Percentiles rank a stretch among this genome's conserved stretches.
Conservation (phyloP, 2,888 invertebrate genomes). For the Pandemis corylana region DNA sequence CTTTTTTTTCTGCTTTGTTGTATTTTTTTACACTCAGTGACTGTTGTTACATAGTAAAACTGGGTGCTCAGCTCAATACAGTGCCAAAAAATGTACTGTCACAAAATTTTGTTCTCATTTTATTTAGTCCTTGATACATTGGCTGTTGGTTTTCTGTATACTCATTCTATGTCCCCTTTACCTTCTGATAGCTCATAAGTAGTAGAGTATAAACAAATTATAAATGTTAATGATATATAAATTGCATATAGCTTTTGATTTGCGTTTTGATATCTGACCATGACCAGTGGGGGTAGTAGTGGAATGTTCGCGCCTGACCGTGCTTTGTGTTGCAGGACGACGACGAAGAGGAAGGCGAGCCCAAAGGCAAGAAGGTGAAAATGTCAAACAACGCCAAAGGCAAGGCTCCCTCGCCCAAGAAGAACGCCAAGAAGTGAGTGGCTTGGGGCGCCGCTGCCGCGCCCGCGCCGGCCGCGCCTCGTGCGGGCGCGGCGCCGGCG, state of each 20-base stretch:
- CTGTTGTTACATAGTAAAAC: slow-evolving; percentile 58
- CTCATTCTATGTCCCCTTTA: slow-evolving; percentile 76
- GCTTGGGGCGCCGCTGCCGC: slow-evolving; percentile 44
- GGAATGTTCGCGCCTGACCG: neutral
- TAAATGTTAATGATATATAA: neutral
- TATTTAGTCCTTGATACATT: slow-evolving; percentile 52
- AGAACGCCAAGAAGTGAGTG: slow-evolving; percentile 86
- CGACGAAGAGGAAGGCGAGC: slow-evolving; percentile 91
- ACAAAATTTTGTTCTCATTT: slow-evolving; percentile 43
- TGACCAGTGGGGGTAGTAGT: neutral
- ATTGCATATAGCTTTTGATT: neutral
- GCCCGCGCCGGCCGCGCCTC: slow-evolving; percentile 36
- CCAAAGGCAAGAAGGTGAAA: slow-evolving; percentile 92
- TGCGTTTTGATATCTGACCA: no score
- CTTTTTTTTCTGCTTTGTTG: neutral
- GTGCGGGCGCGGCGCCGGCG: slow-evolving; percentile 42
- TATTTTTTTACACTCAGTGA: neutral
- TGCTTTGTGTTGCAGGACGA: slow-evolving; percentile 80
- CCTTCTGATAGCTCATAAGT: slow-evolving; percentile 69
- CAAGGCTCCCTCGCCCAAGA: slow-evolving; percentile 89
- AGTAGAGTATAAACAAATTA: neutral
- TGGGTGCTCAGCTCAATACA: slow-evolving; percentile 46
- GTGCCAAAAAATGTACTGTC: slow-evolving; percentile 26
- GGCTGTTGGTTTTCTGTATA: slow-evolving; percentile 82
- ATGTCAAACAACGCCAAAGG: slow-evolving; percentile 89